Percentiles rank a stretch among this genome's conserved stretches.
phyloP scores from a whole-genome alignment of 2,113 vertebrate genomes.

The Zosterops lateralis region DNA sequence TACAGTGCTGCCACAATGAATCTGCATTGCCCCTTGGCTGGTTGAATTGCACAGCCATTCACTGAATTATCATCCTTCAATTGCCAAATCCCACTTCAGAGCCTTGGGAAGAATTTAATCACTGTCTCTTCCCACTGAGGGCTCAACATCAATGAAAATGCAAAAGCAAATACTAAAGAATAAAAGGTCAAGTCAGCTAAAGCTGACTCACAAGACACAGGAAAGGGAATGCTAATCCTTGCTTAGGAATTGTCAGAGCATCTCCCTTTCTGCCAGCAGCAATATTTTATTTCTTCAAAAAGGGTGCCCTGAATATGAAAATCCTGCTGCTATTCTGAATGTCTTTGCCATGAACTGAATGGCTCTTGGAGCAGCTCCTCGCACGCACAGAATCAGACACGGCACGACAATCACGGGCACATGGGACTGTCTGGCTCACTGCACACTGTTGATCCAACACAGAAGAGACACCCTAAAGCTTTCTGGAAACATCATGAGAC shows the following conservation, averaged over 20 bases:
- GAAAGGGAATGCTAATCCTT: not conserved
- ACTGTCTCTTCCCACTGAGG: not conserved
- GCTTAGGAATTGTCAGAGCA: not conserved
- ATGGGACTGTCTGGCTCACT: not conserved
- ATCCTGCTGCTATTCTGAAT: not conserved
- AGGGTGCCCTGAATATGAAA: not conserved
- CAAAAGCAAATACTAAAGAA: constrained; percentile 1
- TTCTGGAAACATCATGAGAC: not conserved
- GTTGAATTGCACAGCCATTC: not conserved
- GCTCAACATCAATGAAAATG: constrained; percentile 2
- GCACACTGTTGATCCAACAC: not conserved
- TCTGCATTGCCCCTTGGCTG: not conserved
- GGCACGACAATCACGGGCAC: not conserved
- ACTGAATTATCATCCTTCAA: not conserved
- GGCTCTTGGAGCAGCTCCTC: not conserved
- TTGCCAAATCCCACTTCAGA: not conserved
- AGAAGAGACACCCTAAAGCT: not conserved
- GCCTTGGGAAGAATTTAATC: not conserved
- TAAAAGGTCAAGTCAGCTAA: not conserved
- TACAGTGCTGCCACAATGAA: not conserved
- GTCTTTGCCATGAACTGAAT: not conserved
- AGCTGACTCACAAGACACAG: not conserved
- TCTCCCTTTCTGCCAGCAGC: not conserved
- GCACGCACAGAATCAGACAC: not conserved
- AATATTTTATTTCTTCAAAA: constrained; percentile 9